These are phyloP conservation scores for Ammodytes marinus DNA, from an alignment of 2,113 vertebrate genomes.

Conservation along the genomic window DNA sequence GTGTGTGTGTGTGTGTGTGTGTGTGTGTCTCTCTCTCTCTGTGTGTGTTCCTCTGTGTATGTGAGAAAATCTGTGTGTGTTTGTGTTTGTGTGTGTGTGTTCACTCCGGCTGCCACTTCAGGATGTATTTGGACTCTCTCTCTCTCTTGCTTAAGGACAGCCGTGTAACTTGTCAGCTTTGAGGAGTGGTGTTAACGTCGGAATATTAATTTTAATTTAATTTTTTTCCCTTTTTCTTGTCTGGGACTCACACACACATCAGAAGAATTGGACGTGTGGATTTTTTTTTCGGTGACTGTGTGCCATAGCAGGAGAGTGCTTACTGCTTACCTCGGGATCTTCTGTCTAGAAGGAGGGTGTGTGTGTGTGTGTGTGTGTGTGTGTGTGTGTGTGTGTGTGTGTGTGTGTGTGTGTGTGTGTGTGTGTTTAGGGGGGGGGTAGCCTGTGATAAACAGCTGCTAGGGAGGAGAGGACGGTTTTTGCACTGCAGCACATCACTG, in stretches of 20 bases:
- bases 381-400: not conserved
- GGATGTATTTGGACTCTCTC: slow-evolving; percentile 17
- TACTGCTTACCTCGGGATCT: slow-evolving; percentile 50
- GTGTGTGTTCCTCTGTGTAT: no score
- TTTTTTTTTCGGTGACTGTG: slow-evolving; percentile 5
- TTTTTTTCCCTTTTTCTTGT: not conserved
- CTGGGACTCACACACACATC: not conserved
- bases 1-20: no score
- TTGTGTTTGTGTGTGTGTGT: not conserved
- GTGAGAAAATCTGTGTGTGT: no score
- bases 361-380: not conserved
- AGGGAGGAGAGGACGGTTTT: slow-evolving; percentile 33
- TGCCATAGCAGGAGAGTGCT: slow-evolving; percentile 4
- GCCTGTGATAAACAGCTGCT: slow-evolving; percentile 39
- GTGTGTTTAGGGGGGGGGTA: not conserved
- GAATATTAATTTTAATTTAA: slow-evolving; percentile 17
- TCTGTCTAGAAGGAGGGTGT: not conserved
- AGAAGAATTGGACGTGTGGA: slow-evolving; percentile 6
- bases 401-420: not conserved
- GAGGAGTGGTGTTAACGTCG: slow-evolving; percentile 11
- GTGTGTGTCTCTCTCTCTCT: no score
- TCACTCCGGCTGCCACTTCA: not conserved
- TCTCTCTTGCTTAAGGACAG: slow-evolving; percentile 13
- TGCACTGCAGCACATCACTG: slow-evolving; percentile 57
- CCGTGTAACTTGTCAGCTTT: no score